Evolutionary conservation across 2,113 vertebrate species (phyloP).

Genomic region (Danio rerio): DNA sequence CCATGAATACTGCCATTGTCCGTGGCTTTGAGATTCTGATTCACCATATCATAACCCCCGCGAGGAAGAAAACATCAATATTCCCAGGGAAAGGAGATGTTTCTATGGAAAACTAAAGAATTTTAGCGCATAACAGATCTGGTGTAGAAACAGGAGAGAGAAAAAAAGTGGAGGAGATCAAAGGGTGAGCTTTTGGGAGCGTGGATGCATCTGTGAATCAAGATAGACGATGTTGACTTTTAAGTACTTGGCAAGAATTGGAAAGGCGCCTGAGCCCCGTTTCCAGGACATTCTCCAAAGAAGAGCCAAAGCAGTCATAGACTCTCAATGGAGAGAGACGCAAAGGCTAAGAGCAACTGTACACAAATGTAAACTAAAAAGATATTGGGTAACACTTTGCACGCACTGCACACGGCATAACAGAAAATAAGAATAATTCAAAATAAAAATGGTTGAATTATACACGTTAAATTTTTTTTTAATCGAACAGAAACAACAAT

Average conservation of each 20-base stretch:
- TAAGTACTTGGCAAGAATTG: constrained; percentile 82
- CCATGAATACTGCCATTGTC: constrained; percentile 94
- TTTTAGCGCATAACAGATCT: constrained; percentile 94
- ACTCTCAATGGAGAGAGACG: constrained; percentile 44
- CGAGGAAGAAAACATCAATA: constrained; percentile 99
- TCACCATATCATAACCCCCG: constrained; percentile 99
- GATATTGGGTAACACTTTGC: background rate
- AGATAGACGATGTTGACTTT: constrained; percentile 92
- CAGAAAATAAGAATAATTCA: background rate
- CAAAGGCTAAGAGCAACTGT: constrained; percentile 8
- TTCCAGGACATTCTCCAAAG: constrained; percentile 78
- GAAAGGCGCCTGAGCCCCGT: constrained; percentile 76
- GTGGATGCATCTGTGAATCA: constrained; percentile 85
- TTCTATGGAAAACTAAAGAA: constrained; percentile 99
- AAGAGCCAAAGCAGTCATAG: constrained; percentile 62
- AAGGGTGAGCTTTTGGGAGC: constrained; percentile 85
- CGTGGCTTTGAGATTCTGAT: constrained; percentile 91
- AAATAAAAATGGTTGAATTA: too few species aligned
- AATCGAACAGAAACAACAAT: too few species aligned
- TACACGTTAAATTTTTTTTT: too few species aligned
- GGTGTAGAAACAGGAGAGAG: constrained; percentile 70
- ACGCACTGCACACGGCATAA: background rate
- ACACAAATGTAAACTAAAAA: background rate
- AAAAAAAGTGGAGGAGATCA: constrained; percentile 92
- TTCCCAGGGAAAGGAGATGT: constrained; percentile 94